Base-by-base conservation (phyloP, 2,888 invertebrate species). In the Acleris cristana region DNA sequence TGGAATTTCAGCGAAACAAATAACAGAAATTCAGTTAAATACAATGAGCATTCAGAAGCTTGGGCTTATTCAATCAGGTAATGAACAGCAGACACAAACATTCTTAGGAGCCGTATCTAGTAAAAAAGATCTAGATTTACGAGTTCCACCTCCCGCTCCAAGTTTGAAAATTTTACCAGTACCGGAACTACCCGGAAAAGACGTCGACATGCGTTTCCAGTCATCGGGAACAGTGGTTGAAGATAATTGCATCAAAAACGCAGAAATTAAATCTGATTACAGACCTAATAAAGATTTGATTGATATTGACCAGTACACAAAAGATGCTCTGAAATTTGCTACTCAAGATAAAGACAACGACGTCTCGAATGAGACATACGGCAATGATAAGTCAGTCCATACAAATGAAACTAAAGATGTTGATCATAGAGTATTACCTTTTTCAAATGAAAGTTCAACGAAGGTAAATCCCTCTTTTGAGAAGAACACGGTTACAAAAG, bases 21-120 rank as follows among this genome's bases (percentile, higher is more conserved):
- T 95, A 60, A 93, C 93, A 44, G 95, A 95, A 79, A 94, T 95
- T 72, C 95, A 95, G 77, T 81, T 94, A 65, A 95, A 94, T 81
- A 94, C 94, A 10, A 91, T 94, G 86, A 94, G 91, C 74, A 94
- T 94, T 78, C 93, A 93, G 78, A 94, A 94, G 75, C 80, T 93
- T 75, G 94, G 94, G 63, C 84, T 93, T 69, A 92, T 93, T 69
- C 91, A 83, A 73, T 64, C 81, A 21, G 81, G 82, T 70, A 78
- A 80, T 75, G 84, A 89, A 72, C 82, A 83, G 73, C 75, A 76
- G 64, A 70, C 80, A 5, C 84, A 81, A 71, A 77, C 80, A 65
- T 85, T 83, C 76, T 58, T 81, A 68, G 74, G 73, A 69, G 71
- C 82, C 69, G 75, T 79, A 45, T 74, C 81, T 64, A 79, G 78